Conservation (phyloP, 2,888 invertebrate genomes). For the Sepioteuthis lessoniana region DNA sequence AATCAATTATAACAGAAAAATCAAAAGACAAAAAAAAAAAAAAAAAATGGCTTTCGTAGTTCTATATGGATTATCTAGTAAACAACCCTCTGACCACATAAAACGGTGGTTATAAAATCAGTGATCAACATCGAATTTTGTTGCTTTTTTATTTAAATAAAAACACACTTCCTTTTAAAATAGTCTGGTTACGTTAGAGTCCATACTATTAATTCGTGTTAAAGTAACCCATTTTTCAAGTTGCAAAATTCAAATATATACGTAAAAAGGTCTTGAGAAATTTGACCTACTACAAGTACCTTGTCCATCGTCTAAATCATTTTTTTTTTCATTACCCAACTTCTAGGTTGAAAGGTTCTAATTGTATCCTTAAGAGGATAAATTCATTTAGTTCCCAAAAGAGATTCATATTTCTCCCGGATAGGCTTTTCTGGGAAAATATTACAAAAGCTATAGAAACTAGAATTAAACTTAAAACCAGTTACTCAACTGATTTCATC, state of each 20-base stretch:
- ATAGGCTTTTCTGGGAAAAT: no score
- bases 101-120: background rate
- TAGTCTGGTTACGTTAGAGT: background rate
- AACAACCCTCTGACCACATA: background rate
- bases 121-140: background rate
- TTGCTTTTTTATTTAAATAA: background rate
- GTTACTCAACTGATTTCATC: no score
- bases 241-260: background rate
- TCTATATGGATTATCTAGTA: background rate
- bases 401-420: no score
- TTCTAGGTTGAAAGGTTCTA: no score
- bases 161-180: background rate
- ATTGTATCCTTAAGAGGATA: no score
- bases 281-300: background rate
- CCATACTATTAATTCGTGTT: background rate
- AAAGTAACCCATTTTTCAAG: background rate
- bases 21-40: no score
- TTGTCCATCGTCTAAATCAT: background rate
- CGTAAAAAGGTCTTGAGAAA: background rate
- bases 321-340: no score
- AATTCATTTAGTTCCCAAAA: no score
- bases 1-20: no score
- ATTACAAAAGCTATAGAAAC: no score
- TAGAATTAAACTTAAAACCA: no score
- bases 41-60: background rate